These are phyloP conservation scores for Hesperophylax magnus DNA, from an alignment of 1,140 invertebrate genomes.

Conservation along the genomic window DNA sequence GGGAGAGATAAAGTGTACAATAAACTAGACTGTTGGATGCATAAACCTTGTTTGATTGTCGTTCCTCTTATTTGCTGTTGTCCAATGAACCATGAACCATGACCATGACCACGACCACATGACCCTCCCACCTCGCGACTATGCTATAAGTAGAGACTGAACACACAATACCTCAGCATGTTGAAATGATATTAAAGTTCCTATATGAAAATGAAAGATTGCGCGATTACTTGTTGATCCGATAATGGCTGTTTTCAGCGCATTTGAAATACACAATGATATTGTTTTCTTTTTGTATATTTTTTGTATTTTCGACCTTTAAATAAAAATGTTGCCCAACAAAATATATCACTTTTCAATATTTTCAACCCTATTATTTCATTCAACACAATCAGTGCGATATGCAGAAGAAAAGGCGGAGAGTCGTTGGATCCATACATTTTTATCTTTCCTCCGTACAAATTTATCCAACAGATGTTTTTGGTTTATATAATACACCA, in stretches of 20 bases:
- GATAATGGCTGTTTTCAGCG: constrained; percentile 47
- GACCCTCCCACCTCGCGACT: not conserved
- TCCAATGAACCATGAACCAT: not conserved
- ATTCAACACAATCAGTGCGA: not conserved
- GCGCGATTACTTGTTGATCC: constrained; percentile 36
- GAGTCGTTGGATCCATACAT: no score
- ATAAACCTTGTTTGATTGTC: constrained; percentile 50
- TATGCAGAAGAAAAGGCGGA: no score
- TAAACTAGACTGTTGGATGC: constrained; percentile 47
- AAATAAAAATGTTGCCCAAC: constrained; percentile 54
- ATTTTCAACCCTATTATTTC: constrained; percentile 1
- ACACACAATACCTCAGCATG: constrained; percentile 23
- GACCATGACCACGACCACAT: not conserved
- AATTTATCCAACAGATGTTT: no score
- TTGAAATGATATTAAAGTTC: constrained; percentile 55
- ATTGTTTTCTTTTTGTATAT: constrained; percentile 52
- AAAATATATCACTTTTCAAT: constrained; percentile 32
- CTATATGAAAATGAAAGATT: constrained; percentile 49
- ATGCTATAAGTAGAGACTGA: not conserved
- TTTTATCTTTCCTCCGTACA: no score
- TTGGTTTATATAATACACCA: no score
- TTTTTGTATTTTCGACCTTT: constrained; percentile 56
- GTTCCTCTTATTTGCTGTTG: not conserved
- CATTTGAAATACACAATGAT: constrained; percentile 53
- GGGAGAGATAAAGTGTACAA: constrained; percentile 46